Evolutionary conservation across 2,797 vertebrate species (phyloP), one percentile per base, ranked within the genome.

Genomic region (Gobionotothen gibberifrons): DNA sequence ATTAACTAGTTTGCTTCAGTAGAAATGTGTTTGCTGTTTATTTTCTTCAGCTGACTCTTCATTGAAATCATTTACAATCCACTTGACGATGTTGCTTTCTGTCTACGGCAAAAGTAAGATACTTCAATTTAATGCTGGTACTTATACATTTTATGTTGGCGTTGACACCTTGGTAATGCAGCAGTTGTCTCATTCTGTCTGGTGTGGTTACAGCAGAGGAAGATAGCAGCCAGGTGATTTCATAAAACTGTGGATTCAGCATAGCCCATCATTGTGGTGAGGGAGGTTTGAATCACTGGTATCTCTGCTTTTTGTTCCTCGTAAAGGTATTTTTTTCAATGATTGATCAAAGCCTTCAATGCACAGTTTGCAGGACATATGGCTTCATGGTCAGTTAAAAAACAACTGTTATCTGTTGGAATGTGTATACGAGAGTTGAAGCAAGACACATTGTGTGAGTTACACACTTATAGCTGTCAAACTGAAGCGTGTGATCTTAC

Each of bases 401-500:
- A 26, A 26, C 22, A 26, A 26, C 22, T 26, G 22, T 26, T 26
- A 3, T 3, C 22, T 22, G 22, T 26, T 26, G 22, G 22, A 26
- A 69, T 56, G 13, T 58, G 15, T 67, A 29, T 61, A 47, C 52
- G 22, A 52, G 32, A 52, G 15, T 59, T 22, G 11, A 29, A 53
- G 44, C 22, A 9, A 48, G 60, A 22, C 12, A 61, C 48, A 43
- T 10, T 8, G 15, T 36, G 62, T 32, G 36, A 40, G 14, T 51
- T 4, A 61, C 53, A 26, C 72, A 52, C 42, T 46, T 19, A 5
- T 39, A 55, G 56, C 71, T 67, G 57, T 82, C 82, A 74, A 44
- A 81, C 59, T 70, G 54, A 58, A 60, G 63, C 9, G 14, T 78
- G 68, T 66, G 53, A 84, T 78, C 55, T 63, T 6, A 54, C 42